Percentiles rank a stretch among this genome's conserved stretches.
phyloP scores from a whole-genome alignment of 1,140 invertebrate genomes.

The Drosophila repleta region DNA sequence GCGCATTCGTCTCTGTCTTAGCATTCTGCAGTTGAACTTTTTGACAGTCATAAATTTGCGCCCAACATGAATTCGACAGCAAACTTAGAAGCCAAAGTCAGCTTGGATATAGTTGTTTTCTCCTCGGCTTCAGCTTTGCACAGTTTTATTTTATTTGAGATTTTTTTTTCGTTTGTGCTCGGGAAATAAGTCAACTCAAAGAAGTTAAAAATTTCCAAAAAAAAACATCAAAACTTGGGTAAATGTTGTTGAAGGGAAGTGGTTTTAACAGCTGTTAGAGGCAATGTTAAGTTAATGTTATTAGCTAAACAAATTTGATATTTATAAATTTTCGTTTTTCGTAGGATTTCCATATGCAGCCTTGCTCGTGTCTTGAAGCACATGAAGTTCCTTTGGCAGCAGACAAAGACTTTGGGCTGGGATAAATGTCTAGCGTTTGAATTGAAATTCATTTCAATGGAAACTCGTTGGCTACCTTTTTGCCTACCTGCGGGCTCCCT shows the following conservation, averaged over 20 bases:
- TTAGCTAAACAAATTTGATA: not conserved
- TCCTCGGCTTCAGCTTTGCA: not conserved
- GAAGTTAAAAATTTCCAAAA: constrained; percentile 59
- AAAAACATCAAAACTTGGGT: not conserved
- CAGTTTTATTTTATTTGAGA: constrained; percentile 2
- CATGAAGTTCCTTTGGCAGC: no score
- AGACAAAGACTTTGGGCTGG: not conserved
- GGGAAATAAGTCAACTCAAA: constrained; percentile 33
- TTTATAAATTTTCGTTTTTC: not conserved
- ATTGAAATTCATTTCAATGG: constrained; percentile 23
- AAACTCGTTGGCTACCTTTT: constrained; percentile 37
- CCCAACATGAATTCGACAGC: constrained; percentile 71
- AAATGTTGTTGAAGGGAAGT: constrained; percentile 20
- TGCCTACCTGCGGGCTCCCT: not conserved
- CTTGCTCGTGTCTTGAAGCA: no score
- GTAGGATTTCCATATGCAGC: not conserved
- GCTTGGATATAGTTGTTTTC: constrained; percentile 25
- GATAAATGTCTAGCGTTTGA: constrained; percentile 13
- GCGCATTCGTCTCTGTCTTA: constrained; percentile 21
- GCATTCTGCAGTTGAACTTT: constrained; percentile 43
- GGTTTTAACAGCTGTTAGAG: not conserved
- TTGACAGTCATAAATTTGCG: constrained; percentile 74
- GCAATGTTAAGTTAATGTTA: not conserved
- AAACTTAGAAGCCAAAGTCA: constrained; percentile 29
- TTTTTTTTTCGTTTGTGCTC: not conserved